Conservation (phyloP, 2,797 vertebrate species). For the Galaxias olidus region DNA sequence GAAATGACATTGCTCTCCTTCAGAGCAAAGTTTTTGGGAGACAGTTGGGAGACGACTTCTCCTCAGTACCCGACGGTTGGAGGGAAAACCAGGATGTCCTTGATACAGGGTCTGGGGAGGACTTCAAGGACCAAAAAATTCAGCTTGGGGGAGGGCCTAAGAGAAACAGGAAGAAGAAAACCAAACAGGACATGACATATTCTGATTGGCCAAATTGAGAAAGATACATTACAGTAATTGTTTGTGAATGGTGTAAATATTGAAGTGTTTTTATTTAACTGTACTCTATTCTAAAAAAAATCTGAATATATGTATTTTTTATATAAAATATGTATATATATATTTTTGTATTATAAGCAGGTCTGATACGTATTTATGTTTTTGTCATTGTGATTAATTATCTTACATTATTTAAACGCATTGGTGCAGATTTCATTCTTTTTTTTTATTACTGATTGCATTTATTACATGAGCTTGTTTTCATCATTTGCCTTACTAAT, state of each 20-base stretch:
- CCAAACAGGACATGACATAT: slow-evolving; percentile 63
- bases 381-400: slow-evolving; percentile 41
- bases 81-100: slow-evolving; percentile 79
- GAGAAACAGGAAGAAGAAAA: slow-evolving; percentile 76
- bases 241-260: slow-evolving; percentile 60
- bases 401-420: too few species aligned
- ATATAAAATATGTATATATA: slow-evolving; percentile 75
- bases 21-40: slow-evolving; percentile 87
- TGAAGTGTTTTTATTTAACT: slow-evolving; percentile 69
- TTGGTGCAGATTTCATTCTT: too few species aligned
- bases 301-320: slow-evolving; percentile 59
- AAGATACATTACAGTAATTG: slow-evolving; percentile 16
- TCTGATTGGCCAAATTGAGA: slow-evolving; percentile 58
- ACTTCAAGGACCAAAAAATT: slow-evolving; percentile 70
- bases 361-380: slow-evolving; percentile 49
- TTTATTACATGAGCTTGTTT: slow-evolving; percentile 44
- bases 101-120: slow-evolving; percentile 90
- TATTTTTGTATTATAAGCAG: slow-evolving; percentile 78
- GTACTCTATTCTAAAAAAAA: slow-evolving; percentile 39
- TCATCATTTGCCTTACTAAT: too few species aligned
- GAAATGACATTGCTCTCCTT: slow-evolving; percentile 90
- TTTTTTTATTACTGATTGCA: too few species aligned
- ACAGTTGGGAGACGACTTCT: slow-evolving; percentile 80
- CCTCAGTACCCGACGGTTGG: slow-evolving; percentile 80
- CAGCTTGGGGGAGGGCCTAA: slow-evolving; percentile 62